These are phyloP conservation scores for Leptodactylus fallax DNA, from an alignment of 2,797 vertebrate genomes.

Conservation along the genomic window DNA sequence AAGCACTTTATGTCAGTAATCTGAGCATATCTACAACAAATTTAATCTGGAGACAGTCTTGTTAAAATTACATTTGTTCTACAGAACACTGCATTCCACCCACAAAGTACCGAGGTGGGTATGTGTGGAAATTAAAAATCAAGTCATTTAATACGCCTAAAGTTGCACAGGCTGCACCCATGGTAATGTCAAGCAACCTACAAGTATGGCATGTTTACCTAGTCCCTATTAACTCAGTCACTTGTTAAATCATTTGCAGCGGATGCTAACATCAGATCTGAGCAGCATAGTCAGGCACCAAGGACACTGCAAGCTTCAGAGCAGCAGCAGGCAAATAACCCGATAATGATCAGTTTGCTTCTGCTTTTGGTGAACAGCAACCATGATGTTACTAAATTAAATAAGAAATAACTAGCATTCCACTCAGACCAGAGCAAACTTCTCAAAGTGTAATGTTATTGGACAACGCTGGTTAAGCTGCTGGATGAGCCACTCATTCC, in stretches of 20 bases:
- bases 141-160: constrained; percentile 36
- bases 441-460: constrained; percentile 67
- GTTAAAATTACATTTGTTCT: constrained; percentile 14
- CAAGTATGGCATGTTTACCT: constrained; percentile 65
- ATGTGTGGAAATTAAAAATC: constrained; percentile 22
- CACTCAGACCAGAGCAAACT: constrained; percentile 61
- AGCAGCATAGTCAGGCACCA: constrained; percentile 61
- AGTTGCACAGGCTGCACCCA: constrained; percentile 47
- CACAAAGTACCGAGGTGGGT: constrained; percentile 24
- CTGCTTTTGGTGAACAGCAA: constrained; percentile 68
- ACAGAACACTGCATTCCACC: constrained; percentile 26
- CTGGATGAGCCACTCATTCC: constrained; percentile 78
- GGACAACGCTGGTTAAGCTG: constrained; percentile 80
- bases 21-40: constrained; percentile 11
- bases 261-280: constrained; percentile 63
- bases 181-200: constrained; percentile 65
- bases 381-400: constrained; percentile 62
- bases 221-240: constrained; percentile 59
- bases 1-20: not conserved
- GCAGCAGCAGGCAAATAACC: constrained; percentile 67
- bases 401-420: constrained; percentile 59
- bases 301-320: constrained; percentile 66
- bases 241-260: constrained; percentile 62
- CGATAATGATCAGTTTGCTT: constrained; percentile 65
- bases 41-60: not conserved